phyloP scores from a whole-genome alignment of 1,140 invertebrate genomes.

The Macrotrachela quadricornifera region DNA sequence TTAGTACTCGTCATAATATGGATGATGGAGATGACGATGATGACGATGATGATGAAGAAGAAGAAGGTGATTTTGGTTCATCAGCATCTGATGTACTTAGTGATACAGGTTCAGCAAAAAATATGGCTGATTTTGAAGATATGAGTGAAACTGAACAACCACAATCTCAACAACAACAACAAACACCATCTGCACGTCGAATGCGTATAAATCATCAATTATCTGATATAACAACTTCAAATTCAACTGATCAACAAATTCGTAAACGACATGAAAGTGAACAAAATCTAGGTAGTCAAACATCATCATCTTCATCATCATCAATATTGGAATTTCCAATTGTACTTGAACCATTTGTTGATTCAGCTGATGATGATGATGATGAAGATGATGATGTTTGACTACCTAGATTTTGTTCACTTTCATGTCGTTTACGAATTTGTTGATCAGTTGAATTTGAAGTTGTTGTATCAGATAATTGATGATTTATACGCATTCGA shows the following conservation, averaged over 20 bases:
- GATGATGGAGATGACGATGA: slow-evolving; percentile 4
- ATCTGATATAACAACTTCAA: slow-evolving; percentile 17
- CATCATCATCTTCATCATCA: slow-evolving; percentile 28
- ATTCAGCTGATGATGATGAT: slow-evolving; percentile 12
- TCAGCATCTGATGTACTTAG: slow-evolving; percentile 27
- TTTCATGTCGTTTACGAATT: too few relatives aligned
- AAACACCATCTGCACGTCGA: background rate
- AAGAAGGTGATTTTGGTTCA: slow-evolving; percentile 13
- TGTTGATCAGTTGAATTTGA: too few relatives aligned
- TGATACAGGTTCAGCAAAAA: slow-evolving; percentile 72
- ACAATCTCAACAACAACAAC: slow-evolving; percentile 42
- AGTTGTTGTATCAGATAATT: background rate
- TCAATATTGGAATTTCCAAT: too few relatives aligned
- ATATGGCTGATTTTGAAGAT: slow-evolving; percentile 77
- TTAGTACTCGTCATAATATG: background rate
- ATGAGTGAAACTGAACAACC: slow-evolving; percentile 74
- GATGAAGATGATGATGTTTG: slow-evolving; percentile 21
- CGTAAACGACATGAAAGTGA: slow-evolving; percentile 74
- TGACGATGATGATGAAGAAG: slow-evolving; percentile 10
- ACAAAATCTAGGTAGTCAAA: slow-evolving; percentile 41
- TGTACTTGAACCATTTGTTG: background rate
- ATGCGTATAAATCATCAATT: background rate
- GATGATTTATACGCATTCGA: slow-evolving; percentile 18
- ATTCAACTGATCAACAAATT: slow-evolving; percentile 68
- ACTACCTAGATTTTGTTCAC: slow-evolving; percentile 9